Percentiles rank a stretch among this genome's conserved stretches.
Conservation (phyloP, 2,797 vertebrate genomes). For the Prunella strophiata region DNA sequence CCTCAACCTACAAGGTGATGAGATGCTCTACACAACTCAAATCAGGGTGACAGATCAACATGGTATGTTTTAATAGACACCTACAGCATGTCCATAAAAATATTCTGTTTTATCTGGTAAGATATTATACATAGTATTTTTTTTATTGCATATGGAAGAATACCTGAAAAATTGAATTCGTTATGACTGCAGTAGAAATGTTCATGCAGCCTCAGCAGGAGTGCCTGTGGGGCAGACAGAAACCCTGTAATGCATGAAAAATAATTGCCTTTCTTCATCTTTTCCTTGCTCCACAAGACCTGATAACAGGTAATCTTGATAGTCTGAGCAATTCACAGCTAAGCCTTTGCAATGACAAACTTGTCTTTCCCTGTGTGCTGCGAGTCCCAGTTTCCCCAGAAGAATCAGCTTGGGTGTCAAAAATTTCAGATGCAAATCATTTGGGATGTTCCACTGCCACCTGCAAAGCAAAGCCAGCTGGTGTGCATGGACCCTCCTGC, state of each 20-base stretch:
- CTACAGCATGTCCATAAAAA: not conserved
- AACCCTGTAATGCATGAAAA: not conserved
- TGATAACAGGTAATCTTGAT: not conserved
- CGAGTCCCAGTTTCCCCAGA: not conserved
- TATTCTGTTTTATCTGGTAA: not conserved
- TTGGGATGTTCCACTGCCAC: not conserved
- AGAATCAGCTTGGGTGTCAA: not conserved
- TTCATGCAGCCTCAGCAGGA: not conserved
- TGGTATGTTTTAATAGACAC: not conserved
- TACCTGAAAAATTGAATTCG: not conserved
- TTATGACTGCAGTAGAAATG: not conserved
- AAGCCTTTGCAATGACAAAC: not conserved
- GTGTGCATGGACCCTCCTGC: not conserved
- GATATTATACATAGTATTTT: not conserved
- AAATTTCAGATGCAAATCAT: not conserved
- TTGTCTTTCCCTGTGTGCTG: not conserved
- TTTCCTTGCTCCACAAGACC: not conserved
- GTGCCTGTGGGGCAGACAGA: not conserved
- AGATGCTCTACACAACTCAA: not conserved
- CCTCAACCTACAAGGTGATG: not conserved
- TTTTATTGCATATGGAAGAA: not conserved
- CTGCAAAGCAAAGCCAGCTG: not conserved
- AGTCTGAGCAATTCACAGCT: not conserved
- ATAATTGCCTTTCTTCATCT: not conserved
- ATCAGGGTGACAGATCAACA: not conserved